Base-by-base conservation (phyloP, 92 coral and sea anemone genomes). In the Porites divaricata region DNA sequence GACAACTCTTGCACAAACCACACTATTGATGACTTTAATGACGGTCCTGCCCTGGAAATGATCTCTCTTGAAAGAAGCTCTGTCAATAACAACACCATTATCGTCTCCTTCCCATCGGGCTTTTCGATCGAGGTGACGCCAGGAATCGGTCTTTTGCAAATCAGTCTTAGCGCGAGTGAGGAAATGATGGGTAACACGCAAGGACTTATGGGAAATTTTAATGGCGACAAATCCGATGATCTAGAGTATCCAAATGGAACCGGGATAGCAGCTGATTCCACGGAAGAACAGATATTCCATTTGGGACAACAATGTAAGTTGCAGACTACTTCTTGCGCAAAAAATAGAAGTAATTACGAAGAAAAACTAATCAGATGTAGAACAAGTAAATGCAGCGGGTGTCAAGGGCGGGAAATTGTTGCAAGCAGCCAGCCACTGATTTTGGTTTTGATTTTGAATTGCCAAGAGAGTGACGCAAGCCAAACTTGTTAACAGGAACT, bases 231-330 rank as follows among this genome's bases (percentile, higher is more conserved):
- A 70, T 77, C 81, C 13, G 98, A 94, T 74, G 98, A 94, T 51
- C 49, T 83, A 6, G 77, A 78, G 56, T 87, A 79, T 77, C 98
- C 89, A 13, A 92, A 94, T 64, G 98, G 98, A 4, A 94, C 98
- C 1, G 16, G 59, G 25, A 63, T 94, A 15, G 57, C 89, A 7
- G 28, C 21, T 51, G 68, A 80, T 23, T 83, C 92, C n/a, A 68
- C 90, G 1, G 95, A 94, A 5, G 79, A 92, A 68, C 87, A 92
- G 52, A 78, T 92, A 25, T 94, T 94, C 61, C 56, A 71, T 11
- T 80, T 89, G 70, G 98, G 95, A 28, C 93, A 91, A 74, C 26
- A 90, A 69, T 94, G 98, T 94, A 77, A 87, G 98, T 88, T 9
- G 9, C 35, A 20, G 8, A 61, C 65, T 61, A 61, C 16, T 61